phyloP scores from a whole-genome alignment of 1,140 invertebrate species.

The Ruditapes philippinarum region DNA sequence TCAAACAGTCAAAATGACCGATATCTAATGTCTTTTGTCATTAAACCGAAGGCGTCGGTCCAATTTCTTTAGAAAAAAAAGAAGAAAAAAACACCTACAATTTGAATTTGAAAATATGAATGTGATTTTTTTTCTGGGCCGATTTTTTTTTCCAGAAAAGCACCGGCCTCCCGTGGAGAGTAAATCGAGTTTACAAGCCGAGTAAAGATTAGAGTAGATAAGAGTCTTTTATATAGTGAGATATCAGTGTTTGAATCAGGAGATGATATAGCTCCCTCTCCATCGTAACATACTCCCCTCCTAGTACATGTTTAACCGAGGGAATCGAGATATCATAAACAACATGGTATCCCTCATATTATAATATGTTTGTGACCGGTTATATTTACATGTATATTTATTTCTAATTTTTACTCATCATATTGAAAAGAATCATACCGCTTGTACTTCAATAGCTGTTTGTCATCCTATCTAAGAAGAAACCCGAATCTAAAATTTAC shows the following conservation, averaged over 20 bases:
- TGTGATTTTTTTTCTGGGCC: conserved; percentile 6
- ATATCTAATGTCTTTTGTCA: too few relatives aligned
- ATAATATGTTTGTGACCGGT: not conserved
- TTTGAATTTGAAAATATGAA: conserved; percentile 7
- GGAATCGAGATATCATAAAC: conserved; percentile 20
- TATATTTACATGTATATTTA: too few relatives aligned
- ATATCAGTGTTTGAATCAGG: conserved; percentile 52
- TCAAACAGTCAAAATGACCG: too few relatives aligned
- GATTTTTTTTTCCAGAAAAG: not conserved
- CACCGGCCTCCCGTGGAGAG: conserved; percentile 20
- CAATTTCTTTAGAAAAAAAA: too few relatives aligned
- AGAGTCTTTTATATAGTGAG: conserved; percentile 52
- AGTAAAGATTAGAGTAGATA: conserved; percentile 41
- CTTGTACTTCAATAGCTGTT: too few relatives aligned
- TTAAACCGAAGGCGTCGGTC: too few relatives aligned
- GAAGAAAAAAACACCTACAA: too few relatives aligned
- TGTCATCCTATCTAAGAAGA: too few relatives aligned
- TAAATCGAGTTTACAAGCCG: conserved; percentile 60
- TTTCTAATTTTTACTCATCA: too few relatives aligned
- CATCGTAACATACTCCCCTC: conserved; percentile 24
- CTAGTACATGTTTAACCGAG: conserved; percentile 24
- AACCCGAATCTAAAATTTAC: too few relatives aligned
- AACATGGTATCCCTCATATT: not conserved
- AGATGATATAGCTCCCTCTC: conserved; percentile 33
- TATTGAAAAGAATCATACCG: too few relatives aligned